A percentile compares a stretch with the other conserved stretches of the same genome.
These are phyloP conservation scores for Perodicticus potto DNA, from an alignment of 2,797 vertebrate species.

Conservation along the genomic window DNA sequence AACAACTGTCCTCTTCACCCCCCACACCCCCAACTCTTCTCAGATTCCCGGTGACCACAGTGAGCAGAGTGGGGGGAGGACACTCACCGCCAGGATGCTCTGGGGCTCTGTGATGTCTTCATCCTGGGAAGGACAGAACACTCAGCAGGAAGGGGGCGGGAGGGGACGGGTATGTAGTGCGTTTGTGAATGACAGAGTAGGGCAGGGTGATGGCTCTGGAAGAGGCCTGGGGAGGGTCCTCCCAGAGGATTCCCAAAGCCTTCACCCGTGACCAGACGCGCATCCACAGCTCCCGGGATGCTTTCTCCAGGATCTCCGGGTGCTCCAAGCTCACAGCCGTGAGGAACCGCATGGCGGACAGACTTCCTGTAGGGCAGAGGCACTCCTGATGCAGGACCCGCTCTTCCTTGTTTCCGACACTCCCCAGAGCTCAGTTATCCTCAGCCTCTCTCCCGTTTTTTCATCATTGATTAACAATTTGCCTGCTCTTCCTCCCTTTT, in stretches of 20 bases:
- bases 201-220: background rate
- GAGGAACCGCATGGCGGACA: constrained; percentile 95
- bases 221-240: background rate
- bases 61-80: background rate
- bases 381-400: too few relatives aligned
- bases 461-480: accelerated
- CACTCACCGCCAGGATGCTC: constrained; percentile 88
- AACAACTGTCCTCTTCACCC: background rate
- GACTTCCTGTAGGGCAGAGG: constrained; percentile 86
- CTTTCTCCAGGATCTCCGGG: constrained; percentile 89
- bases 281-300: constrained; percentile 96
- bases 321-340: constrained; percentile 88
- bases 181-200: background rate
- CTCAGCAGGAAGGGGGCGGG: background rate
- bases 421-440: accelerated
- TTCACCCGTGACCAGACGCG: constrained; percentile 92
- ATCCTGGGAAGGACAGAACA: constrained; percentile 82
- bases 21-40: background rate
- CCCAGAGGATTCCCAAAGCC: background rate
- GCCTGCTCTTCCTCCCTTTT: background rate
- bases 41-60: background rate
- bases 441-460: background rate
- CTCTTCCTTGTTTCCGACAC: background rate
- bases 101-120: constrained; percentile 92
- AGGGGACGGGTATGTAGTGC: accelerated